Percentiles rank a stretch among this genome's conserved stretches.
phyloP scores from a whole-genome alignment of 2,797 vertebrate genomes.

The Coendou prehensilis region DNA sequence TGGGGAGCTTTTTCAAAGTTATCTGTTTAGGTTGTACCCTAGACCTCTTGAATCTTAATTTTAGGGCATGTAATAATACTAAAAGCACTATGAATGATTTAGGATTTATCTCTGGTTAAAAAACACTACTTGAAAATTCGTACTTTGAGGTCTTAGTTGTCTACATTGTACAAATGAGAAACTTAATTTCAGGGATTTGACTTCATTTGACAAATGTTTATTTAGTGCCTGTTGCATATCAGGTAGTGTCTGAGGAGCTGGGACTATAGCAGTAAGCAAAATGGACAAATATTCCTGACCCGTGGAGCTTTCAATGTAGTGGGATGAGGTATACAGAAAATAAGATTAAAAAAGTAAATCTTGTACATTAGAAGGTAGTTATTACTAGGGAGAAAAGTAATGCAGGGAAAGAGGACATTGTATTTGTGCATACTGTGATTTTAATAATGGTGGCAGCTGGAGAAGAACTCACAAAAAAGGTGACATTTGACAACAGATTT shows the following conservation, averaged over 20 bases:
- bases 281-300: neutral
- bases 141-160: slow-evolving; percentile 48
- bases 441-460: neutral
- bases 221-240: slow-evolving; percentile 39
- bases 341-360: slow-evolving; percentile 51
- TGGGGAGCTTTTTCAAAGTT: slow-evolving; percentile 19
- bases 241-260: slow-evolving; percentile 42
- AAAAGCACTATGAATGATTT: slow-evolving; percentile 39
- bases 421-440: neutral
- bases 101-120: slow-evolving; percentile 23
- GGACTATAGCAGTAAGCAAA: slow-evolving; percentile 32
- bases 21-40: neutral
- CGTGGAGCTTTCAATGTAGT: neutral
- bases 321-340: slow-evolving; percentile 35
- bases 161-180: slow-evolving; percentile 44
- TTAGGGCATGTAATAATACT: neutral
- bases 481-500: neutral
- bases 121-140: slow-evolving; percentile 1
- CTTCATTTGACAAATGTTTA: slow-evolving; percentile 41
- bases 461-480: neutral
- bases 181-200: slow-evolving; percentile 55
- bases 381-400: slow-evolving; percentile 12
- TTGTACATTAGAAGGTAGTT: neutral
- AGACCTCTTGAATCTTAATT: slow-evolving; percentile 49
- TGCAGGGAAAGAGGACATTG: neutral